Evolutionary conservation across 1,140 invertebrate species (phyloP), one percentile per base, ranked within the genome.

Genomic region (Amyelois transitella): DNA sequence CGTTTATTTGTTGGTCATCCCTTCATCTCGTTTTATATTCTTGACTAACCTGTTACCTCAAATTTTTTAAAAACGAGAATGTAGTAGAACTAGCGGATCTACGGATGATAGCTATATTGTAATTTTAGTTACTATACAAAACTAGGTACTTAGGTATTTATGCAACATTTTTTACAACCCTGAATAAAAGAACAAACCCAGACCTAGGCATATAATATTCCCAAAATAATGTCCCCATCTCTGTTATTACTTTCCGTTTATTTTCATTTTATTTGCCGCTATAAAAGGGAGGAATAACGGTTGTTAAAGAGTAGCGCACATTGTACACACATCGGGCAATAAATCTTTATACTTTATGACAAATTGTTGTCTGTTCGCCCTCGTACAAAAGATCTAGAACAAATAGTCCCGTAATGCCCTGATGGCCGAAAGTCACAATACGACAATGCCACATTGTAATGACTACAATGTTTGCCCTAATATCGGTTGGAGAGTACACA

Each of bases 291-390:
- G 79, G 71, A 71, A 76, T 86, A 83, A 81, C 77, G 73, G 79
- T 76, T 76, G 75, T 73, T 76, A 82, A 73, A 75, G 72, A 83
- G 78, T 77, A 69, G 68, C 64, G 65, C 56, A 64, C 66, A 78
- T 73, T 80, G 68, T 74, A 72, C 74, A 75, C 70, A 69, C 61
- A 63, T 58, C 53, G 54, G 64, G 69, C 75, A 65, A 87, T 87
- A 87, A 87, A 87, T 87, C 81, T 85, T 79, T 86, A 81, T 85
- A 85, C 85, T 86, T 85, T 87, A 87, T 87, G 80, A 87, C 81
- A 87, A 85, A 87, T 85, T 77, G 83, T 83, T 81, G 80, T 81
- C 75, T 71, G 72, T 61, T 60, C 69, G 73, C 78, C 77, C 81
- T 73, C 70, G 60, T 61, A 80, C 80, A 79, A 86, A 73, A 73